Evolutionary conservation across 2,113 vertebrate species (phyloP), one percentile per base, ranked within the genome.

Genomic region (Colaptes auratus): DNA sequence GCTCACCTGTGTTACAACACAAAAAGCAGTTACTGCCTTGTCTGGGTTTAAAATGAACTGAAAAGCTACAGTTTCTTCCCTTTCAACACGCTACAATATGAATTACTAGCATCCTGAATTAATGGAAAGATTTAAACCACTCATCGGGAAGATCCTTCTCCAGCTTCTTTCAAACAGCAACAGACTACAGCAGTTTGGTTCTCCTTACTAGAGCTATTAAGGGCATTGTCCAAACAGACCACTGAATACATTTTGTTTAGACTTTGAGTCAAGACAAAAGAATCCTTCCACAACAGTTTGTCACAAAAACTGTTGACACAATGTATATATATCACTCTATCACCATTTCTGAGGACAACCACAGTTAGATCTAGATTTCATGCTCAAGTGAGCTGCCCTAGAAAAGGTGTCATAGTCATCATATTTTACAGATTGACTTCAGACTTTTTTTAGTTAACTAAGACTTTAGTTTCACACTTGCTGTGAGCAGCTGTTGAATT

Each of bases 1-100:
- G 98, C 84, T 99, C 99, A 58, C 99, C 99, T 99, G 87, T 1
- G 1, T 24, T 1, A 42, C 91, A 53, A 59, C 59, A 94, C 20
- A 63, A 13, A 96, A 21, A 92, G 21, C 53, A 79, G 48, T 31
- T 3, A 44, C 24, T 25, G 15, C 21, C 7, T 9, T 64, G 67
- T 15, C 42, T 23, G 56, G 27, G 24, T n/a, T 75, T 12, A 48
- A 81, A 35, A 55, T 23, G 4, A 79, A 66, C 25, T 10, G 64
- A 56, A 91, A 86, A 5, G 4, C 30, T 70, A 55, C 7, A 28
- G 10, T 10, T 67, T 39, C 64, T 78, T 50, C 69, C 6, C 33
- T 44, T 64, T 76, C 66, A 82, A 31, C 14, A 64, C 8, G 23
- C 8, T 73, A 39, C 14, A 65, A 39, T 13, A 27, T 10, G 20